A percentile compares a stretch with the other conserved stretches of the same genome.
Conservation (phyloP, 2,888 invertebrate genomes). For the Congeria kusceri region DNA sequence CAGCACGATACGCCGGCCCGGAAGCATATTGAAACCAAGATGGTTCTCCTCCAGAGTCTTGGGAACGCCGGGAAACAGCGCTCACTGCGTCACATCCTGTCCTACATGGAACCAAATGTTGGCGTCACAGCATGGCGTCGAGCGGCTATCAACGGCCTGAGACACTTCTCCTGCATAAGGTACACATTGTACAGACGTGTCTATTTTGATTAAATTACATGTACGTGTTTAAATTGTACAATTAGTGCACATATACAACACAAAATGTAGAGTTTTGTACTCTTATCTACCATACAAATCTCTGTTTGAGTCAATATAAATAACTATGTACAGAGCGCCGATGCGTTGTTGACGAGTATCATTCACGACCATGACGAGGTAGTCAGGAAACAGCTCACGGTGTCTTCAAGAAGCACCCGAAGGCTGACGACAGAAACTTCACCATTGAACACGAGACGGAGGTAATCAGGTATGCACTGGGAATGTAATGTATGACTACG, state of each 20-base stretch:
- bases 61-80: slow-evolving; percentile 71
- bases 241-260: too few relatives aligned
- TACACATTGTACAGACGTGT: slow-evolving; percentile 15
- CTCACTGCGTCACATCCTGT: slow-evolving; percentile 65
- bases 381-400: slow-evolving; percentile 60
- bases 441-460: slow-evolving; percentile 62
- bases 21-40: slow-evolving; percentile 67
- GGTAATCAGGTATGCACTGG: slow-evolving; percentile 62
- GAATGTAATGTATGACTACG: too few relatives aligned
- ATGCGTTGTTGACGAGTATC: slow-evolving; percentile 58
- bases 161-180: slow-evolving; percentile 71
- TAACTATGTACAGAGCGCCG: slow-evolving; percentile 71
- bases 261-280: too few relatives aligned
- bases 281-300: too few relatives aligned
- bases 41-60: slow-evolving; percentile 69
- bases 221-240: too few relatives aligned
- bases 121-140: slow-evolving; percentile 68
- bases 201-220: too few relatives aligned
- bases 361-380: slow-evolving; percentile 65
- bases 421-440: slow-evolving; percentile 32
- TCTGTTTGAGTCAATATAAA: too few relatives aligned
- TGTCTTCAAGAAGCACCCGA: slow-evolving; percentile 62
- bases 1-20: slow-evolving; percentile 41
- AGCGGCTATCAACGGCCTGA: slow-evolving; percentile 67
- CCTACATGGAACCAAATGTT: slow-evolving; percentile 66